Base-by-base conservation (phyloP, 2,888 invertebrate genomes). In the Nebria salina region DNA sequence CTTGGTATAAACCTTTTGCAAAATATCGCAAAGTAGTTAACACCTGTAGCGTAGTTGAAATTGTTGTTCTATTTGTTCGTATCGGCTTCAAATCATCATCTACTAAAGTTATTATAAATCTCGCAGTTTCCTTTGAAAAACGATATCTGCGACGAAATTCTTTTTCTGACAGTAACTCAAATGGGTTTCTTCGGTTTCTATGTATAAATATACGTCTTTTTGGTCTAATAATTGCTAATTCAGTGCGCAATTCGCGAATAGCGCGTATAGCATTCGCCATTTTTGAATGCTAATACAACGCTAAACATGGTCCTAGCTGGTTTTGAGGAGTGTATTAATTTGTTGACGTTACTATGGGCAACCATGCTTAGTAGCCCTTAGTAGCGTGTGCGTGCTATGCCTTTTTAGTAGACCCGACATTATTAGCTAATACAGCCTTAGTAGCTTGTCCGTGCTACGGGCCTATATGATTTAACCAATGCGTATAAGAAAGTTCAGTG, bases 241-340 rank as follows among this genome's bases (percentile, higher is more conserved):
- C 34, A 65, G 66, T 34, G 9, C 76, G 13, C 34, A 15, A 2
- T 8, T 34, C 76, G 26, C 76, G 41, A 41, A 76, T 76, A 42
- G 26, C 66, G 15, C 54, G 15, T 65, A n/a, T 41, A 6, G 26
- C 41, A 15, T 76, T 42, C 26, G 76, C 76, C 76, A 76, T 76
- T n/a, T 75, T 65, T 65, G n/a, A 8, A 43, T 13, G 11, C 25
- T 65, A 65, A 75, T 65, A 66, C 68, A 65, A 9, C 41, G 65
- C 76, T 76, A 11, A 65, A 76, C 64, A 75, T 25, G 34, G 34
- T 65, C 26, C 26, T 64, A 26, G 11, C 65, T 34, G 9, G 26
- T 64, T 75, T 15, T 65, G 43, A 43, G 43, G 43, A 43, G 43
- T 43, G 43, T 43, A 43, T 0, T 43, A 43, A 43, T 6, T 43